Percentiles rank a stretch among this genome's conserved stretches.
These are phyloP conservation scores for Drosophila trichaetosa DNA, from an alignment of 2,888 invertebrate genomes.

Conservation along the genomic window DNA sequence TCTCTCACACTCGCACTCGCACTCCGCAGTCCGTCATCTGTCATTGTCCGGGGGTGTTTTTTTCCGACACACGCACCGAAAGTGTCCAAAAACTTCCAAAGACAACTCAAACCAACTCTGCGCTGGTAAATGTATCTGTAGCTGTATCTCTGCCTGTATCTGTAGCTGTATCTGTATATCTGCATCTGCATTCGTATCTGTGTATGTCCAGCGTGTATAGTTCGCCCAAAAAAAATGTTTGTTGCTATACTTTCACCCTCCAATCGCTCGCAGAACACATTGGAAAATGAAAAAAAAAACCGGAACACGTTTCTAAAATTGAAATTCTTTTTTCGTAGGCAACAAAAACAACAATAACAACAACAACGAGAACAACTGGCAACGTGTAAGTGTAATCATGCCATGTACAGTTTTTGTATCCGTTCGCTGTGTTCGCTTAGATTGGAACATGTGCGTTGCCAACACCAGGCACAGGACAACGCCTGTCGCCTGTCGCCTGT, in stretches of 20 bases:
- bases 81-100: conserved; percentile 73
- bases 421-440: conserved; percentile 62
- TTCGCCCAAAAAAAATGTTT: conserved; percentile 14
- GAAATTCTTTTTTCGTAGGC: conserved; percentile 65
- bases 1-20: conserved; percentile 49
- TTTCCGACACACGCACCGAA: conserved; percentile 47
- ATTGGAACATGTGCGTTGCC: conserved; percentile 80
- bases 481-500: conserved; percentile 25
- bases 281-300: conserved; percentile 19
- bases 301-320: conserved; percentile 78
- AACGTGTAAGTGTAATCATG: conserved; percentile 69
- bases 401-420: conserved; percentile 76
- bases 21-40: conserved; percentile 58
- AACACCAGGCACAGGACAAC: conserved; percentile 64
- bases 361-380: conserved; percentile 18
- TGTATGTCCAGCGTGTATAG: conserved; percentile 32
- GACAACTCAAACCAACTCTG: conserved; percentile 77
- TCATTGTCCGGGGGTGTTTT: conserved; percentile 73
- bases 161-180: conserved; percentile 11
- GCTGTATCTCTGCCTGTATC: conserved; percentile 25
- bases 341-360: conserved; percentile 12
- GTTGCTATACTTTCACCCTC: conserved; percentile 51
- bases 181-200: conserved; percentile 17
- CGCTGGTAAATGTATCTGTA: conserved; percentile 34
- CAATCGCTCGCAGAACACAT: conserved; percentile 29